Conservation (phyloP, 2,797 vertebrate species). For the Alcedo quadribrachys region DNA sequence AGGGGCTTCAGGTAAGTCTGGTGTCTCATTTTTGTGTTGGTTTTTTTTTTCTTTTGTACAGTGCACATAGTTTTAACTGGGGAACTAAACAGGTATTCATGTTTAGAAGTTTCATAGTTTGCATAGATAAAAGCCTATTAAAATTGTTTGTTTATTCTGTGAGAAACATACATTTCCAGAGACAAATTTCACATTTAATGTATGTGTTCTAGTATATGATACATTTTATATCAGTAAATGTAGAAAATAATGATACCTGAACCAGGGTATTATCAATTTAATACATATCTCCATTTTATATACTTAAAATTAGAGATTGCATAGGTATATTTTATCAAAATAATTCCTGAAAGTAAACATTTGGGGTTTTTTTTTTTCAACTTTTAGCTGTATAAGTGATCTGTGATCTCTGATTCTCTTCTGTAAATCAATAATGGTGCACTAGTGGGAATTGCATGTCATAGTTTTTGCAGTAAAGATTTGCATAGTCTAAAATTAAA, state of each 20-base stretch:
- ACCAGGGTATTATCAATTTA: not conserved
- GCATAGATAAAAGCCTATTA: not conserved
- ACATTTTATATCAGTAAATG: not conserved
- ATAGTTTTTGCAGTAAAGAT: not conserved
- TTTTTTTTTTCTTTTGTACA: not conserved
- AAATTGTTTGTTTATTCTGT: not conserved
- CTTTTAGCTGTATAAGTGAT: not conserved
- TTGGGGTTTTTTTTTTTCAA: not conserved
- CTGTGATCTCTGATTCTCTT: not conserved
- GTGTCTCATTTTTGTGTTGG: not conserved
- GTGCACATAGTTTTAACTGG: not conserved
- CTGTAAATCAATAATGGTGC: not conserved
- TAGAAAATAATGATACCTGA: not conserved
- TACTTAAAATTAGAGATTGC: not conserved
- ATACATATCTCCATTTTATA: not conserved
- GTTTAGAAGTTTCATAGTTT: not conserved
- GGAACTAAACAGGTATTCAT: not conserved
- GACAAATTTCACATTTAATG: not conserved
- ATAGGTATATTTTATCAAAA: not conserved
- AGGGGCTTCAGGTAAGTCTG: slow-evolving; percentile 80
- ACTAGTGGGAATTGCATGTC: not conserved
- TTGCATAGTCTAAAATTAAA: not conserved
- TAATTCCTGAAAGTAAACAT: not conserved
- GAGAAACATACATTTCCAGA: not conserved
- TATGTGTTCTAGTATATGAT: not conserved